Evolutionary conservation across 2,888 invertebrate species (phyloP).

Genomic region (Keiferia lycopersicella): DNA sequence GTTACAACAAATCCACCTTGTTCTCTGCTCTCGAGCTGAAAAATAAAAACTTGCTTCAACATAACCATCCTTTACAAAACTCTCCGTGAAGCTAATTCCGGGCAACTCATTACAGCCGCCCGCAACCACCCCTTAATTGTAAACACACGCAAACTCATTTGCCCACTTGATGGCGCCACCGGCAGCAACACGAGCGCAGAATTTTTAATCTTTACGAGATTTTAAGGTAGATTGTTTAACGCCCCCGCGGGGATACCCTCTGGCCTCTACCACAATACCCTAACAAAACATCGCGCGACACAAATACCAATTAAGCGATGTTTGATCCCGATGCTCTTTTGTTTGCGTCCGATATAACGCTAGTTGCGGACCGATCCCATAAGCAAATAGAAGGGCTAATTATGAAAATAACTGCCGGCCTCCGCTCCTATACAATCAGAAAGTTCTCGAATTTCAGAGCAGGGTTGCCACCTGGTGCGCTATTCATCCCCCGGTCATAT

Average conservation of each 20-base stretch:
- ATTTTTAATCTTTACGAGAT: conserved; percentile 59
- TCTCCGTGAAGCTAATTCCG: background rate
- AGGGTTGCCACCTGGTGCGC: conserved; percentile 5
- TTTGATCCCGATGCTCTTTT: conserved; percentile 22
- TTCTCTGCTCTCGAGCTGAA: conserved; percentile 28
- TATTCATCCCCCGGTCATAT: conserved; percentile 5
- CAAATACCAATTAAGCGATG: conserved; percentile 23
- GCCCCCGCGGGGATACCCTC: conserved; percentile 27
- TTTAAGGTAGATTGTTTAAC: conserved; percentile 34
- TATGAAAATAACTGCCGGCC: conserved; percentile 22
- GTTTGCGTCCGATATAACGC: conserved; percentile 10
- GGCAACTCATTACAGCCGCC: conserved; percentile 9
- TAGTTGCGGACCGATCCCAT: conserved; percentile 19
- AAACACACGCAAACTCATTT: conserved; percentile 64
- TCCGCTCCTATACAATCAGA: conserved; percentile 8
- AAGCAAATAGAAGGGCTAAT: conserved; percentile 19
- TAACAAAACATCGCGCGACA: conserved; percentile 19
- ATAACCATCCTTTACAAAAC: conserved; percentile 17
- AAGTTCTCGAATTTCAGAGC: conserved; percentile 17
- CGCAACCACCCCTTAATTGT: conserved; percentile 51
- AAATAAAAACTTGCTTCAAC: conserved; percentile 16
- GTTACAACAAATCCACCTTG: conserved; percentile 7
- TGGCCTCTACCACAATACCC: background rate
- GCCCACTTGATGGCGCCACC: conserved; percentile 52
- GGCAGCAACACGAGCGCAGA: conserved; percentile 44